These are phyloP conservation scores for Centrocercus urophasianus DNA, from an alignment of 2,113 vertebrate genomes.

Conservation along the genomic window DNA sequence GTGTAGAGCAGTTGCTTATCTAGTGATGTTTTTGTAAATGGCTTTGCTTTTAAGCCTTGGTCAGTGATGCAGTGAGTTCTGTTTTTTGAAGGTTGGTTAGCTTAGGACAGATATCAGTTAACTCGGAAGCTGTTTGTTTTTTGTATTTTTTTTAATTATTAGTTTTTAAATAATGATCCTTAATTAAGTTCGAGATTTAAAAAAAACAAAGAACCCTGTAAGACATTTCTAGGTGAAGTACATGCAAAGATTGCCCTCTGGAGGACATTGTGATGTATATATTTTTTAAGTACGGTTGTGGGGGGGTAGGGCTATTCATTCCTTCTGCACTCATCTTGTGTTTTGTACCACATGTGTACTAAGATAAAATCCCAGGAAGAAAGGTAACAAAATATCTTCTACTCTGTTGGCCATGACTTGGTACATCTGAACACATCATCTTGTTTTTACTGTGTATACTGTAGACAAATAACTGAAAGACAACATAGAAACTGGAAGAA, in stretches of 20 bases:
- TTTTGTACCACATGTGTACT: neutral
- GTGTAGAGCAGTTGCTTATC: neutral
- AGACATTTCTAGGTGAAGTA: neutral
- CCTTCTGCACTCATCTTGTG: neutral
- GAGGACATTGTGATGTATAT: neutral
- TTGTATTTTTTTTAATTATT: neutral
- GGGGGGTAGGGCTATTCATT: neutral
- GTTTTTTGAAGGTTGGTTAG: neutral
- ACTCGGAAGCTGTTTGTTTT: neutral
- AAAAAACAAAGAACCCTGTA: neutral
- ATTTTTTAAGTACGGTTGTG: neutral
- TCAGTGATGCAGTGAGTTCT: neutral
- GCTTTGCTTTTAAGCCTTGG: neutral
- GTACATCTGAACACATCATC: neutral
- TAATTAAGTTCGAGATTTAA: neutral
- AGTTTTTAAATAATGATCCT: neutral
- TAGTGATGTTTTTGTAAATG: neutral
- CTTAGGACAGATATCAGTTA: neutral
- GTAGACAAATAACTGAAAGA: neutral
- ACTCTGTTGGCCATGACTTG: neutral
- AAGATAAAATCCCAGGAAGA: neutral
- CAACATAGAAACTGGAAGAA: neutral
- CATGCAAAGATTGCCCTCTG: constrained; percentile 27
- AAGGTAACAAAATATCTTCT: neutral
- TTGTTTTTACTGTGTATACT: neutral